Evolutionary conservation across 2,797 vertebrate species (phyloP).

Genomic region (Furcifer pardalis): DNA sequence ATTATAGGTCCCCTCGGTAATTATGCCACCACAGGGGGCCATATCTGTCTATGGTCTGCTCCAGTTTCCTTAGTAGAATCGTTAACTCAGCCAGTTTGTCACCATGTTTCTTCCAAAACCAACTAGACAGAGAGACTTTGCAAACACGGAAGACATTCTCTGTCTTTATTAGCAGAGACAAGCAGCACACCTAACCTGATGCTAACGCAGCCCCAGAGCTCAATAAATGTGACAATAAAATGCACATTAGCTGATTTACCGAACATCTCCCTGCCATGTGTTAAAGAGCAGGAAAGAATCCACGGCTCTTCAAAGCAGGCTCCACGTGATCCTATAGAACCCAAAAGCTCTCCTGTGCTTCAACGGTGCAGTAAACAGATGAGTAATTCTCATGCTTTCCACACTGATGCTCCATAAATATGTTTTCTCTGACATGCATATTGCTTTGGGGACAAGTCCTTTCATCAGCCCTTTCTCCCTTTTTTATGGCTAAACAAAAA

Average conservation of each 20-base stretch:
- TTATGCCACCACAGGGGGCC: background rate
- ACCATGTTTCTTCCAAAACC: background rate
- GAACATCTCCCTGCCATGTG: background rate
- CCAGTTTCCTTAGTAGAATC: background rate
- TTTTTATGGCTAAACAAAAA: background rate
- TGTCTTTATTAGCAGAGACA: background rate
- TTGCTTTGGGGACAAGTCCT: constrained; percentile 42
- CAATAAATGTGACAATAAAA: background rate
- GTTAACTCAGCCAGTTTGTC: background rate
- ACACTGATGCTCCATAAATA: background rate
- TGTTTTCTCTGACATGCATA: background rate
- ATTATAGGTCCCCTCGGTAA: background rate
- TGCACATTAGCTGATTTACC: constrained; percentile 11
- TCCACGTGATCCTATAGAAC: background rate
- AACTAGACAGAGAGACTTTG: background rate
- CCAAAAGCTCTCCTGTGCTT: fast-evolving
- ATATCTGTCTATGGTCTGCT: background rate
- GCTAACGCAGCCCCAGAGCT: background rate
- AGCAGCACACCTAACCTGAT: fast-evolving
- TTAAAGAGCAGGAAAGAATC: background rate
- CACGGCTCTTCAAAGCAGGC: background rate
- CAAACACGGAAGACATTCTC: background rate
- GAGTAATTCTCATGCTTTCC: background rate
- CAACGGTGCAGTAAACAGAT: background rate
- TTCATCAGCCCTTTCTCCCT: background rate